These are phyloP conservation scores for Gymnothorax reevesii DNA, from an alignment of 2,797 vertebrate species.

Conservation along the genomic window DNA sequence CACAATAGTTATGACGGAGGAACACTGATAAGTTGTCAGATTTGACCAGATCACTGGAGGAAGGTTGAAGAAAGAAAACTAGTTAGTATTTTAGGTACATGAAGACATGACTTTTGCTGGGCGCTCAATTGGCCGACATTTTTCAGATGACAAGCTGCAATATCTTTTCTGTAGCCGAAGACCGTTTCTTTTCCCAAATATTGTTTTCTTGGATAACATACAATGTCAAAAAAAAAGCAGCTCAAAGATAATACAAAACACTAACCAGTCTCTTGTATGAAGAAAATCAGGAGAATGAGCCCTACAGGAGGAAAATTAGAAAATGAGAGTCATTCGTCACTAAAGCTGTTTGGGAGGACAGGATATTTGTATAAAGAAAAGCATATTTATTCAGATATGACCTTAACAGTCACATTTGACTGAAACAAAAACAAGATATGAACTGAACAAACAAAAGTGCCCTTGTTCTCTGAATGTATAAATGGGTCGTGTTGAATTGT, in stretches of 20 bases:
- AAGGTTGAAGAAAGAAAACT: not conserved
- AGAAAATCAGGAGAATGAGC: not conserved
- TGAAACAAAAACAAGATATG: no score
- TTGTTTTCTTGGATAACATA: not conserved
- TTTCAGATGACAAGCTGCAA: not conserved
- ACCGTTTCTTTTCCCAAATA: not conserved
- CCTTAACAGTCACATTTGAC: not conserved
- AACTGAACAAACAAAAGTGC: no score
- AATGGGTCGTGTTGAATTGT: no score
- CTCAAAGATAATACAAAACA: not conserved
- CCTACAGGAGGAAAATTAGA: not conserved
- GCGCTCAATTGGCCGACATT: not conserved
- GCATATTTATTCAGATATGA: not conserved
- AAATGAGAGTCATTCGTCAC: not conserved
- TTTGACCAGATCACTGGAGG: not conserved
- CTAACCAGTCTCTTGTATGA: not conserved
- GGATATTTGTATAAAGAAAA: not conserved
- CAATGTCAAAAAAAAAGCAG: not conserved
- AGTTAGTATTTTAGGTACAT: not conserved
- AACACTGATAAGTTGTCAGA: not conserved
- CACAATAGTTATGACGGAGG: no score
- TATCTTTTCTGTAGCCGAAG: not conserved
- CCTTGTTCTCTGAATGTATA: no score
- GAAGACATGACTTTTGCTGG: not conserved
- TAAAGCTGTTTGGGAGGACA: not conserved